phyloP scores from a whole-genome alignment of 2,888 invertebrate species.

The Lasioglossum malachurum region DNA sequence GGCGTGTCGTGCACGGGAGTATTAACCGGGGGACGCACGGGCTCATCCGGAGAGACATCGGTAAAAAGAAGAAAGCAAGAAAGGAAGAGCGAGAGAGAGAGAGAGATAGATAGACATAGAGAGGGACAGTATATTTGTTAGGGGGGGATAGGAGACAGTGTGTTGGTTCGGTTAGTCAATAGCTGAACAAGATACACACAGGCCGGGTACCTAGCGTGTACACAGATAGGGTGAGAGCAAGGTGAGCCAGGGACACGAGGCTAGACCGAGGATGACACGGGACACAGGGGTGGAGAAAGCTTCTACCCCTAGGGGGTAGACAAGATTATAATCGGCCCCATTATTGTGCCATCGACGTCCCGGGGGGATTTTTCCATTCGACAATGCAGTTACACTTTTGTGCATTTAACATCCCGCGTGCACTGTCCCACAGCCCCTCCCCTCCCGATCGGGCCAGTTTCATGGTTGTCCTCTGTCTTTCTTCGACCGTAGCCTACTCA shows the following conservation, averaged over 20 bases:
- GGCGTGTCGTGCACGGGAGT: conserved; percentile 69
- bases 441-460: conserved; percentile 16
- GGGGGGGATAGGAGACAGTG: conserved; percentile 11
- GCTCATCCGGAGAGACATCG: conserved; percentile 20
- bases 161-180: conserved; percentile 63
- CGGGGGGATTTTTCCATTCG: conserved; percentile 83
- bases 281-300: conserved; percentile 32
- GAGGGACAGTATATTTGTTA: neutral
- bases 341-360: conserved; percentile 85
- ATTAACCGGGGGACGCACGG: conserved; percentile 53
- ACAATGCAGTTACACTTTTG: conserved; percentile 85
- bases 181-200: conserved; percentile 74
- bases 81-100: conserved; percentile 10
- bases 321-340: conserved; percentile 85
- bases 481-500: neutral
- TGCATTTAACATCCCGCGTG: conserved; percentile 82
- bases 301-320: conserved; percentile 82
- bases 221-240: conserved; percentile 60
- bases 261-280: conserved; percentile 57
- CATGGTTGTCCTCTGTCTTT: conserved; percentile 17
- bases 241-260: conserved; percentile 64
- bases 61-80: conserved; percentile 9
- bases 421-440: conserved; percentile 58
- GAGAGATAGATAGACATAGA: neutral
- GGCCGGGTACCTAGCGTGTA: conserved; percentile 46